Evolutionary conservation across 1,140 invertebrate genomes (phyloP).

Genomic region (Melanaphis sacchari): DNA sequence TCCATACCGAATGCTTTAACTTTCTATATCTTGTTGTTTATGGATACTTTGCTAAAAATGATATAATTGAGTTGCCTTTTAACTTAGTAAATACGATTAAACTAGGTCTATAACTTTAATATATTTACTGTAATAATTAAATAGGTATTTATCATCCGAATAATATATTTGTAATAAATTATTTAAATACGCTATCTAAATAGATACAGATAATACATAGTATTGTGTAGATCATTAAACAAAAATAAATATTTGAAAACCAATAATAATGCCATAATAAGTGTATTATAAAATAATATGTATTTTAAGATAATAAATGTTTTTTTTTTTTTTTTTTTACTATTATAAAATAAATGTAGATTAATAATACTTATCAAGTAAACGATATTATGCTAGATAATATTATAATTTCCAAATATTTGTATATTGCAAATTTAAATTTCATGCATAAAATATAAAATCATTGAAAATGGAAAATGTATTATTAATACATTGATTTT

Average conservation of each 20-base stretch:
- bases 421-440: slow-evolving; percentile 6
- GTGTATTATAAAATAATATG: neutral
- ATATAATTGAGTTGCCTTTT: neutral
- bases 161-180: neutral
- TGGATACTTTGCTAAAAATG: neutral
- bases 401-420: neutral
- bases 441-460: neutral
- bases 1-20: too few species aligned
- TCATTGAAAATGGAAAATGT: neutral
- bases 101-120: neutral
- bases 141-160: neutral
- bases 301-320: slow-evolving; percentile 17
- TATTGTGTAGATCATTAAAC: neutral
- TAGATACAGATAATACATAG: neutral
- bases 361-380: neutral
- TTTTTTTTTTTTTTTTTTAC: neutral
- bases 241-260: neutral
- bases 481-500: neutral
- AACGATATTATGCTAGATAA: neutral
- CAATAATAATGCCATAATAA: neutral
- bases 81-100: neutral
- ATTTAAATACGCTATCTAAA: neutral
- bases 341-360: slow-evolving; percentile 11
- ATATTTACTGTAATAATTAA: neutral
- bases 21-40: neutral